Evolutionary conservation across 2,797 vertebrate species (phyloP).

Genomic region (Cossypha niveicapilla): DNA sequence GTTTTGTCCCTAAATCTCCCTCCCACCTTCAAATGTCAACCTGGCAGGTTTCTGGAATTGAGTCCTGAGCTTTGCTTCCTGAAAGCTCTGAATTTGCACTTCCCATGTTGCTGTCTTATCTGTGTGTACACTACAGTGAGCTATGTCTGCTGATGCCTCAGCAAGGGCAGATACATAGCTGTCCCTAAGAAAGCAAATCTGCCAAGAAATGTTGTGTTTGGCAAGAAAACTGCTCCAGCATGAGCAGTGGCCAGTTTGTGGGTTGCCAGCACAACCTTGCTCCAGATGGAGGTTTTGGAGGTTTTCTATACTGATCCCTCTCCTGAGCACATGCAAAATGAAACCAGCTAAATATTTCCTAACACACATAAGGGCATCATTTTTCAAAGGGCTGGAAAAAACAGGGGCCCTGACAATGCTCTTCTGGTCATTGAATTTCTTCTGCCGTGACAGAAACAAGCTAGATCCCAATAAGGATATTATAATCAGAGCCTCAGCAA

Average conservation of each 20-base stretch:
- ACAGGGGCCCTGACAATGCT: not conserved
- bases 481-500: not conserved
- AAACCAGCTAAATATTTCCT: not conserved
- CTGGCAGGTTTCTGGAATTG: conserved; percentile 53
- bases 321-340: not conserved
- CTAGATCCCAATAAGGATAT: not conserved
- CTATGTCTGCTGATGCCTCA: not conserved
- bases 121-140: not conserved
- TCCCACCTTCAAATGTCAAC: conserved; percentile 43
- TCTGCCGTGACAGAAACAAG: not conserved
- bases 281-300: conserved; percentile 26
- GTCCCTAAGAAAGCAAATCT: not conserved
- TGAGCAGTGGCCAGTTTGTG: not conserved
- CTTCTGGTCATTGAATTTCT: not conserved
- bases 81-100: conserved; percentile 34
- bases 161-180: not conserved
- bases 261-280: not conserved
- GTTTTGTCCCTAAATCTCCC: conserved; percentile 44
- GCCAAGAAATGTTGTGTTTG: not conserved
- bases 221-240: not conserved
- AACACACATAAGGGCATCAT: not conserved
- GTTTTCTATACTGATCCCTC: not conserved
- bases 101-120: not conserved
- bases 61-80: conserved; percentile 25
- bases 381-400: not conserved